phyloP scores from a whole-genome alignment of 2,113 vertebrate species.

The Tychaedon coryphoeus region DNA sequence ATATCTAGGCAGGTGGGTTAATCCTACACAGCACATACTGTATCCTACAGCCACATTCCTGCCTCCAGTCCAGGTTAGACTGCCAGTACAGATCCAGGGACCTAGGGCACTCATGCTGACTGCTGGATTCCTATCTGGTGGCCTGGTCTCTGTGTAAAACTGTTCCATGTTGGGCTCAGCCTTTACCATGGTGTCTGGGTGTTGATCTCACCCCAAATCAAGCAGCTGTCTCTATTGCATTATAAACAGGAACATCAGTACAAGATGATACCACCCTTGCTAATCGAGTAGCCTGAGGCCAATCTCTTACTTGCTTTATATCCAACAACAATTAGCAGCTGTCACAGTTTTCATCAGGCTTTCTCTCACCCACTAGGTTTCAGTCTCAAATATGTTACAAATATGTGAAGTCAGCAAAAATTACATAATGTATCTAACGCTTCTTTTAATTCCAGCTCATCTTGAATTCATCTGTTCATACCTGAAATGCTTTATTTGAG shows the following conservation, averaged over 20 bases:
- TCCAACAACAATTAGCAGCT: neutral
- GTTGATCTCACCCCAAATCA: accelerated
- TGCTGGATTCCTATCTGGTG: neutral
- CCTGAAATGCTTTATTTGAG: neutral
- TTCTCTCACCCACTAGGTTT: neutral
- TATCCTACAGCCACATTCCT: neutral
- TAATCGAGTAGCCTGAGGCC: neutral
- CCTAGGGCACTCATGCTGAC: too few species aligned
- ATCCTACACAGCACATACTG: neutral
- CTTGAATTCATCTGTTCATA: neutral
- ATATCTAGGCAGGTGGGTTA: neutral
- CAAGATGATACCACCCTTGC: neutral
- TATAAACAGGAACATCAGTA: neutral
- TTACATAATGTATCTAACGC: neutral
- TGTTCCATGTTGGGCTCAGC: neutral
- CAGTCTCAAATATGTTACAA: neutral
- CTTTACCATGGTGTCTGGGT: neutral
- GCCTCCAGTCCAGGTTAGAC: neutral
- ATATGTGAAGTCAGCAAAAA: neutral
- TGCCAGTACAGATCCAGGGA: neutral
- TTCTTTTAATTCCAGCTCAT: neutral
- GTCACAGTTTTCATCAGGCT: neutral
- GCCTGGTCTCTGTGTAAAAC: neutral
- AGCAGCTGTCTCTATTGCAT: neutral
- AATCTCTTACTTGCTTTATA: neutral